Base-by-base conservation (phyloP, 2,888 invertebrate genomes). In the Netelia melanura region DNA sequence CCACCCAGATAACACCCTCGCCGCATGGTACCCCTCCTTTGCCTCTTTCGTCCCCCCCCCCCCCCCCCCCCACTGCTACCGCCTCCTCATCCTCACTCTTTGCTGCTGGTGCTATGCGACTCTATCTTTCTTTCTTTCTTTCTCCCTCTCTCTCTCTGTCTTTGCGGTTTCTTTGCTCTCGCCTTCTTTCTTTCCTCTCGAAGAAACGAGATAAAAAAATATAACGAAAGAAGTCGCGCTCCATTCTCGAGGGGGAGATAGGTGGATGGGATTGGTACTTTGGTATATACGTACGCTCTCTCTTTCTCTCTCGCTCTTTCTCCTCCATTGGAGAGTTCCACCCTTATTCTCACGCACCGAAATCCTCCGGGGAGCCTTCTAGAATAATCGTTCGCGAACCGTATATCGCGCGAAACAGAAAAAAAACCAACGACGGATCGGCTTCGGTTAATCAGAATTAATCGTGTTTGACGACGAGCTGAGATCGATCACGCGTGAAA, bases 1-100 rank as follows among this genome's bases (percentile, higher is more conserved):
- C 91, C 92, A 90, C 91, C 91, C 93, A 93, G 93, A 93, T 93
- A 93, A 93, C 93, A 92, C 93, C 91, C 92, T 90, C 89, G 87
- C 89, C 88, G 89, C 89, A 87, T 86, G 83, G 86, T 84, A 87
- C 65, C 62, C 86, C 87, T 83, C 84, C 79, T 23, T 54, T 58
- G 71, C 64, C 86, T 71, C 84, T 78, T 86, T 81, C 85, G 84
- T 58, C 75, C 85, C 86, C 78, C 85, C 85, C 62, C 86, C 87
- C 82, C 61, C 75, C 85, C 87, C 76, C 85, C 85, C 62, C 84
- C 87, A 82, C 84, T 77, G 14, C 48, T 62, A 65, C 64, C 86
- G 67, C 85, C 79, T 86, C 81, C 85, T 84, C 61, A 77, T 86
- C 87, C 79, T 85, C 85, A 79, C 81, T 70, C 84, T 83, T 87